A percentile compares a stretch with the other conserved stretches of the same genome.
Evolutionary conservation across 2,797 vertebrate species (phyloP).

Genomic region (Molossus alvarezi): DNA sequence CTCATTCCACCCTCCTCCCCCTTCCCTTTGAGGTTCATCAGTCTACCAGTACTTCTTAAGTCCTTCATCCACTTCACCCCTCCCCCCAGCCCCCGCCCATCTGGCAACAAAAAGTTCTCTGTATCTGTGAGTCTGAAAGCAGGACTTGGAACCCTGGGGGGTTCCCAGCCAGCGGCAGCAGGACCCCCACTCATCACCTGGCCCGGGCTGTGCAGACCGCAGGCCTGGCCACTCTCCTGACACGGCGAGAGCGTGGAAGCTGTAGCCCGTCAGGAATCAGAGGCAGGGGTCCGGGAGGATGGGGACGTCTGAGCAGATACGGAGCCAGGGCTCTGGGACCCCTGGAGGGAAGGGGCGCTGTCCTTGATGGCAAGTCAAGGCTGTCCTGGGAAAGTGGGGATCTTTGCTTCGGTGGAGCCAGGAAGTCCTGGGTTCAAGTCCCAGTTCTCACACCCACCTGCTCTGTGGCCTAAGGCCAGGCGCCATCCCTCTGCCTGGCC

Average conservation of each 20-base stretch:
- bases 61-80: no score
- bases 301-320: fast-evolving
- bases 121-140: not conserved
- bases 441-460: not conserved
- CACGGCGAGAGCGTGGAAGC: fast-evolving
- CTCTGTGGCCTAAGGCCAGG: not conserved
- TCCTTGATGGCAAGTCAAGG: not conserved
- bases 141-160: not conserved
- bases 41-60: no score
- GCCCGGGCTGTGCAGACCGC: fast-evolving
- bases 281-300: not conserved
- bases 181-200: fast-evolving
- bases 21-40: no score
- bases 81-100: no score
- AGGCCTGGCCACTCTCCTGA: not conserved
- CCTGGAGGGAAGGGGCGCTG: no score
- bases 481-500: not conserved
- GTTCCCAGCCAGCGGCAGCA: fast-evolving
- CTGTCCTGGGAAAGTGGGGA: not conserved
- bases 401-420: not conserved
- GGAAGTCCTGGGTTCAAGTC: not conserved
- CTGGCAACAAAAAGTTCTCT: no score
- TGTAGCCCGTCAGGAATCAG: fast-evolving
- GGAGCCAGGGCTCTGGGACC: no score
- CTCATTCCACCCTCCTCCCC: no score